Conservation (phyloP, 53 echinoderm and acorn worm species). For the Temnopleurus reevesii region DNA sequence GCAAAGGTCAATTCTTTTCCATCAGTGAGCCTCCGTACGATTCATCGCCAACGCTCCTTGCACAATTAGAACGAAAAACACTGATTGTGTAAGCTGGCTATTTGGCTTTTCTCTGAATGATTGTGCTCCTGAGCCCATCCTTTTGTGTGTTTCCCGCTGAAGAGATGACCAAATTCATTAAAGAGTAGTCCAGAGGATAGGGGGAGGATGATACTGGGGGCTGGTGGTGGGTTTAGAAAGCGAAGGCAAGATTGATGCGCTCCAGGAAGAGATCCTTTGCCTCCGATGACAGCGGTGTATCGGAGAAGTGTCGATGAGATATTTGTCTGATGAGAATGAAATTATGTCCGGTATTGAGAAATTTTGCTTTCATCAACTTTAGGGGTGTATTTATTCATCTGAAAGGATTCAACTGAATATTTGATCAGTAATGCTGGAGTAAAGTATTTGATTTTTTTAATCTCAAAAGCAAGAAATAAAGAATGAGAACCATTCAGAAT, state of each 20-base stretch:
- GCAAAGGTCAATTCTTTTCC: not conserved
- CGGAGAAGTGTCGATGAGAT: not conserved
- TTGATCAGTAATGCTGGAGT: no score
- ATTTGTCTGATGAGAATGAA: not conserved
- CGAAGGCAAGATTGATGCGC: conserved; percentile 32
- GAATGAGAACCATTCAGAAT: no score
- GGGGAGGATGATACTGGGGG: not conserved
- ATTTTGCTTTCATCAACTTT: no score
- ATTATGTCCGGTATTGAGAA: not conserved
- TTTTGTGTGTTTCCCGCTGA: not conserved
- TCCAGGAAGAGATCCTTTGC: conserved; percentile 11
- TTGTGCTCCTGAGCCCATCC: not conserved
- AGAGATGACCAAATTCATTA: conserved; percentile 49
- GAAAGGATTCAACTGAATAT: no score
- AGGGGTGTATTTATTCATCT: no score
- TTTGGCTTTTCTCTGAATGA: not conserved
- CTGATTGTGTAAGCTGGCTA: not conserved
- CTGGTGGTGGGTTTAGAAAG: conserved; percentile 1
- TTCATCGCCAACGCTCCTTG: not conserved
- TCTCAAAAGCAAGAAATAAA: no score
- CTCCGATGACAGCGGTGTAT: conserved; percentile 44
- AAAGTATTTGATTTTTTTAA: no score
- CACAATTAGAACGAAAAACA: not conserved
- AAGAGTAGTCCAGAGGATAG: conserved; percentile 25
- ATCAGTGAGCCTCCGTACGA: not conserved